Evolutionary conservation across 2,113 vertebrate genomes (phyloP).

Genomic region (Phrynosoma blainvillii): DNA sequence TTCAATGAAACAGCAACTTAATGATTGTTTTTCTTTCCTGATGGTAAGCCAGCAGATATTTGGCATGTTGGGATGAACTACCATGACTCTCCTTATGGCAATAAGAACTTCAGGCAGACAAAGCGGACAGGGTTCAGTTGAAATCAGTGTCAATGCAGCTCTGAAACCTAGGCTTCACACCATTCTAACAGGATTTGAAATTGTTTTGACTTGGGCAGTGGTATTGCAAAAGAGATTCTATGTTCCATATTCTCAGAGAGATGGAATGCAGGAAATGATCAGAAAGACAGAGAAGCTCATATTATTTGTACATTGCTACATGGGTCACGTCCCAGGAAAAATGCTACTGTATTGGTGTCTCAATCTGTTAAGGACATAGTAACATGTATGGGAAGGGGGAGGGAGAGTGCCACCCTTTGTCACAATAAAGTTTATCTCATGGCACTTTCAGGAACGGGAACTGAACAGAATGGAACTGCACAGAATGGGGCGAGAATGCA

Average conservation of each 20-base stretch:
- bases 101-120: not conserved
- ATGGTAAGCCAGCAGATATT: not conserved
- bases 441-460: too few species aligned
- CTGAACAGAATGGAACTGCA: too few species aligned
- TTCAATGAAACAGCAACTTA: constrained; percentile 4
- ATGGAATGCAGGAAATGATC: not conserved
- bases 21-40: constrained; percentile 10
- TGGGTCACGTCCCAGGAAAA: not conserved
- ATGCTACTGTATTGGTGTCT: not conserved
- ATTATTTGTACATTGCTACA: not conserved
- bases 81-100: not conserved
- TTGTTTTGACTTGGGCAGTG: not conserved
- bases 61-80: not conserved
- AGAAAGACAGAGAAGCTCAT: not conserved
- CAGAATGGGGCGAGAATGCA: too few species aligned
- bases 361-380: not conserved
- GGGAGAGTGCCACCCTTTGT: not conserved
- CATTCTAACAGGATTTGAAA: not conserved
- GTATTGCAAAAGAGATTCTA: not conserved
- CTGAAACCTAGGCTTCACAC: not conserved
- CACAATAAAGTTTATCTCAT: not conserved
- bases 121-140: not conserved
- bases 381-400: not conserved
- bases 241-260: not conserved
- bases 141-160: not conserved